phyloP scores from a whole-genome alignment of 2,113 vertebrate genomes.

The Galemys pyrenaicus region DNA sequence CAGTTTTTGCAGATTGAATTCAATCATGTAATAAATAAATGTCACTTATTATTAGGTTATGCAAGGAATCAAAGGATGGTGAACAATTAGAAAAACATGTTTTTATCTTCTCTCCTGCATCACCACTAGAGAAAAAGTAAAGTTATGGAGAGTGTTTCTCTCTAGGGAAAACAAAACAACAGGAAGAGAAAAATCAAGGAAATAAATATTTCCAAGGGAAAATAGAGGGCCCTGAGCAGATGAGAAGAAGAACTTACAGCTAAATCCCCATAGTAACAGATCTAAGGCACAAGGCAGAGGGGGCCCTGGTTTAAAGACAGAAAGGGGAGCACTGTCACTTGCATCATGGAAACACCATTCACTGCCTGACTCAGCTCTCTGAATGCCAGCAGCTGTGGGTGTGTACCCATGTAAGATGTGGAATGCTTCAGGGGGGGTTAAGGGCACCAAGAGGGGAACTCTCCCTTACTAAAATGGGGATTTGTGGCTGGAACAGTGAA shows the following conservation, averaged over 20 bases:
- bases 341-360: background rate
- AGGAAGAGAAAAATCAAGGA: background rate
- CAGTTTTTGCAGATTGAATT: background rate
- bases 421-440: too few relatives aligned
- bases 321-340: background rate
- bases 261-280: too few relatives aligned
- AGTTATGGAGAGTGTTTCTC: background rate
- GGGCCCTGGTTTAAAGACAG: background rate
- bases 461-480: background rate
- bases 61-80: background rate
- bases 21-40: background rate
- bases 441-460: too few relatives aligned
- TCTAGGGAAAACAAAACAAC: background rate
- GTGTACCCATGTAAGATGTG: background rate
- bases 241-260: background rate
- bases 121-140: background rate
- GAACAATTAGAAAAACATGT: background rate
- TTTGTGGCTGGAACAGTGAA: background rate
- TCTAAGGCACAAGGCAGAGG: too few relatives aligned
- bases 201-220: background rate
- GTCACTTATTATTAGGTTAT: background rate
- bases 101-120: background rate
- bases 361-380: background rate
- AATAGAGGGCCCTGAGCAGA: background rate
- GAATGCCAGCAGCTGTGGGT: background rate